Evolutionary conservation across 2,888 invertebrate genomes (phyloP), one percentile per base, ranked within the genome.

Genomic region (Tromatobia lineatoria): DNA sequence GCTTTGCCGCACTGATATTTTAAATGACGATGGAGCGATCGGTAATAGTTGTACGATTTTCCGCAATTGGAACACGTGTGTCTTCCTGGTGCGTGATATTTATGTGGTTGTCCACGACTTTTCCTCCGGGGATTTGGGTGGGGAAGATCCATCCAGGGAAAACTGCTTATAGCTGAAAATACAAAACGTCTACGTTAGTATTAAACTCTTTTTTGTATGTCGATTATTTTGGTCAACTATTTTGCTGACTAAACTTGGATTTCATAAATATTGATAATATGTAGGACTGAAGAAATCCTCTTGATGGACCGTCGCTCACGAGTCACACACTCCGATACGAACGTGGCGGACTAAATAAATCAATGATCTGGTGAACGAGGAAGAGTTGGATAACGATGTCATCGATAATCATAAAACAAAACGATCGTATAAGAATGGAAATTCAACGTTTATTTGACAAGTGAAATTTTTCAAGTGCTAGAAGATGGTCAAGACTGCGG

Each of bases 1-100:
- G 83, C 88, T 85, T 90, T 90, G 23, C 91, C 91, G 67, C 92
- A 92, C 78, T 91, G 91, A 75, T 88, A 86, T 25, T 81, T 78
- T 52, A 88, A 89, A n/a, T 88, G 87, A 29, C 67, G 54, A 3
- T 52, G 69, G 18, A 82, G 42, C 20, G 59, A 57, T 34, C 75
- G 75, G 15, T 61, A 42, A 70, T 81, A 80, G 7, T 34, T 54
- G 34, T 80, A 74, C 42, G 47, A 54, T 34, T 67, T 80, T 6
- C 80, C 80, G n/a, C 80, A 80, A 20, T 67, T 47, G 29, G 15
- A 45, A 73, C 80, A 80, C 42, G n/a, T 61, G 69, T 47, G 57
- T 13, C 4, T 38, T 45, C 59, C 64, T 20, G n/a, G 18, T 10
- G 38, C 52, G 11, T 11, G 15, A 45, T 57, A 23, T n/a, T 52